These are phyloP conservation scores for Anniella stebbinsi DNA, from an alignment of 2,797 vertebrate species.

Conservation along the genomic window DNA sequence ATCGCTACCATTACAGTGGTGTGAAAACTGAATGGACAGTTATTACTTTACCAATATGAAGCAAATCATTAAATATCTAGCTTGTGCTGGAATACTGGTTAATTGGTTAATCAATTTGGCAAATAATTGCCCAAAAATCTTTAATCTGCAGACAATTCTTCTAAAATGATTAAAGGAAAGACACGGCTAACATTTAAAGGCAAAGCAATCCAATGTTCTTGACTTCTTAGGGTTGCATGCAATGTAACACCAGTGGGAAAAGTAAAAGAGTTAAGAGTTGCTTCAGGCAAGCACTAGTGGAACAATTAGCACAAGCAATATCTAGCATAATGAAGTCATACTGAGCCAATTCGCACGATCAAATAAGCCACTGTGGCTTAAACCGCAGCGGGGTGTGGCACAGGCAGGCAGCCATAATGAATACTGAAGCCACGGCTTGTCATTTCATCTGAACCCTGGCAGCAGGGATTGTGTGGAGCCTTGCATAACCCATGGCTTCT, in stretches of 20 bases:
- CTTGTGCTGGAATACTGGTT: not conserved
- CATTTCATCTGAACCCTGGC: too few species aligned
- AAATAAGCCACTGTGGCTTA: too few species aligned
- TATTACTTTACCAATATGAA: not conserved
- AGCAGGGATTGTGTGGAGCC: too few species aligned
- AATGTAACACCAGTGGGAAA: not conserved
- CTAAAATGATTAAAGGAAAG: not conserved
- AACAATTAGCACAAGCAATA: not conserved
- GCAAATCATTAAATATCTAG: not conserved
- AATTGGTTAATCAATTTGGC: not conserved
- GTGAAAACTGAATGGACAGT: not conserved
- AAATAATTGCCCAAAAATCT: not conserved
- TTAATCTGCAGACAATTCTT: not conserved
- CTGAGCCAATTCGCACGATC: too few species aligned
- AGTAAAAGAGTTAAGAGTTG: not conserved
- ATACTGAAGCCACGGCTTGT: too few species aligned
- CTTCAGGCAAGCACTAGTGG: not conserved
- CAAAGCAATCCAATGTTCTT: not conserved
- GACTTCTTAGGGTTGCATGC: not conserved
- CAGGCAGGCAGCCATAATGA: too few species aligned
- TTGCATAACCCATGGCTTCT: too few species aligned
- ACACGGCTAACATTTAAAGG: not conserved
- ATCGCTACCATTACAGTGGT: not conserved
- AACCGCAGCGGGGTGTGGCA: too few species aligned
- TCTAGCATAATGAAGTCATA: too few species aligned